These are phyloP conservation scores for Tipula unca DNA, from an alignment of 2,888 invertebrate species.

Conservation along the genomic window DNA sequence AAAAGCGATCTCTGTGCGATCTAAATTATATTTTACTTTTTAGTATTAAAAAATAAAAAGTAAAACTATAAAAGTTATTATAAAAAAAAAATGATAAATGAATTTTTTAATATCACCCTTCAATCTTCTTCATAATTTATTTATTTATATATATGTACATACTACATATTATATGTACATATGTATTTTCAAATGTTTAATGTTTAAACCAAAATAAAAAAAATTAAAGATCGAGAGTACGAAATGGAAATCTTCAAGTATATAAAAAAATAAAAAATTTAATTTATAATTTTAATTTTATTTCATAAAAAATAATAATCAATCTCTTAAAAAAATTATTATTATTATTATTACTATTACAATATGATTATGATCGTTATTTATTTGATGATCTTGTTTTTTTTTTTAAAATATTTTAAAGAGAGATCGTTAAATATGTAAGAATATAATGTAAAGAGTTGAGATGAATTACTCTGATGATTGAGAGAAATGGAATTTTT, in stretches of 20 bases:
- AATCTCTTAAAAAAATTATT: not conserved
- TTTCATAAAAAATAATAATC: constrained; percentile 16
- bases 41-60: not conserved
- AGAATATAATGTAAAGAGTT: not conserved
- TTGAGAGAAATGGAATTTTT: not conserved
- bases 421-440: not conserved
- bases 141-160: not conserved
- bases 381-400: constrained; percentile 8
- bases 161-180: too few species aligned
- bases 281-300: constrained; percentile 19
- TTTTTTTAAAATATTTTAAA: not conserved
- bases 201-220: not conserved
- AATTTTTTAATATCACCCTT: constrained; percentile 14
- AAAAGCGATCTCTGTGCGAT: constrained; percentile 8
- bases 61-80: not conserved
- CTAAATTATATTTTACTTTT: not conserved
- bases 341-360: not conserved
- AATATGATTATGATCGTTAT: constrained; percentile 14
- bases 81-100: not conserved
- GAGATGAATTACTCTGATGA: not conserved
- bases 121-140: constrained; percentile 8
- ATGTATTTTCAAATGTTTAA: not conserved
- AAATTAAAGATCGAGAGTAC: not conserved
- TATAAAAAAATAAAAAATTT: constrained; percentile 14
- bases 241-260: not conserved